Percentiles rank a stretch among this genome's conserved stretches.
Conservation (phyloP, 2,113 vertebrate species). For the Sarotherodon lohbergeri region DNA sequence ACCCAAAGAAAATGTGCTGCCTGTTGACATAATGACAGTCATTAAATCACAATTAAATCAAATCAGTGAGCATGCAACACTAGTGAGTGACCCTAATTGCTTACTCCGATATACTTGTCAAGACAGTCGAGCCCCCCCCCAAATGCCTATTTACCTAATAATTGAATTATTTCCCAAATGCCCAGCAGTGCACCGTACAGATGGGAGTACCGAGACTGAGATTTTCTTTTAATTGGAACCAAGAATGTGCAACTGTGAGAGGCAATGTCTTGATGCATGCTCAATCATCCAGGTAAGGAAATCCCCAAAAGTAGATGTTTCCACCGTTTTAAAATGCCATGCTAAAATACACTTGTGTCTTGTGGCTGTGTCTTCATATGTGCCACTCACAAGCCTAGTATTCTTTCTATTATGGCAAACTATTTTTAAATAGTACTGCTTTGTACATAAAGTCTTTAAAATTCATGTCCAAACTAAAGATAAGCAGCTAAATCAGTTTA, state of each 20-base stretch:
- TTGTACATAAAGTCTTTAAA: not conserved
- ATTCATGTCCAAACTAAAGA: not conserved
- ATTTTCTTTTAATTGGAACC: not conserved
- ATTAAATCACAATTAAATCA: not conserved
- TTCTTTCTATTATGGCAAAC: not conserved
- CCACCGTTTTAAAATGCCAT: not conserved
- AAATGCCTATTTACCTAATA: not conserved
- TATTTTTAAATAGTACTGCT: not conserved
- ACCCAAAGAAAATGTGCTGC: not conserved
- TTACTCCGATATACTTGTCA: not conserved
- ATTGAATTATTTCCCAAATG: not conserved
- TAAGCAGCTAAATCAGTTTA: not conserved
- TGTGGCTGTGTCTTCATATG: not conserved
- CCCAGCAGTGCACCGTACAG: not conserved
- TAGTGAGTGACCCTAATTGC: not conserved
- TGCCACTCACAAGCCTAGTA: not conserved
- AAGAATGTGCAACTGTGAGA: not conserved
- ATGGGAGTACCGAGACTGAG: not conserved
- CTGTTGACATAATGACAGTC: not conserved
- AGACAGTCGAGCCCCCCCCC: not conserved
- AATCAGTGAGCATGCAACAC: not conserved
- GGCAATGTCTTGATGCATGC: not conserved
- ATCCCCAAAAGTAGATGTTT: not conserved
- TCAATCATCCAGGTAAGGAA: not conserved
- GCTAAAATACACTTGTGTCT: not conserved